Evolutionary conservation across 2,888 invertebrate genomes (phyloP), one percentile per base, ranked within the genome.

Genomic region (Antitype chi): DNA sequence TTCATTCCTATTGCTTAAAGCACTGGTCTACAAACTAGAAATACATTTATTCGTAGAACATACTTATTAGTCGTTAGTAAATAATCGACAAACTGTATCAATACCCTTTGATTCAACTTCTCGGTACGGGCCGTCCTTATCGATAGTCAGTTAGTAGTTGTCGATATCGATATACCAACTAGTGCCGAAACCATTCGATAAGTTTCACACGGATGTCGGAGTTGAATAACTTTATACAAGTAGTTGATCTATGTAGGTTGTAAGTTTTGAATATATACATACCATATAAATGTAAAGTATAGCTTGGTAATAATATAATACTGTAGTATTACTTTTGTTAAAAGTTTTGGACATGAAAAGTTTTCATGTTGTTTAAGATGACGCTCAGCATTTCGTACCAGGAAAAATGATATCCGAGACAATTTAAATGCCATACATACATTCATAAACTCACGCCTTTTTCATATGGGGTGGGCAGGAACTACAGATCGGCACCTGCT

Each of bases 31-130:
- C 15, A 63, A 63, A 62, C 68, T 57, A 63, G 4, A 49, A 69
- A 77, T 57, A 76, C 59, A 52, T 76, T 15, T 55, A 62, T 80
- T 67, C 82, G n/a, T n/a, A 15, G 7, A 57, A 60, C 73, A 70
- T 47, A 73, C 49, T 64, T 57, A 38, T 52, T 60, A 70, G 28
- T 62, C 57, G 55, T 67, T 70, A 68, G 67, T 69, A 66, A 80
- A 69, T 74, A 70, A 74, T 74, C 63, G 64, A 60, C 28, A 74
- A 68, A 71, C 75, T 75, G 60, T 85, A 72, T 74, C 47, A 47
- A 76, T 82, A 71, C 72, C 55, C 76, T 85, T 85, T 85, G 79
- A 82, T 66, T 73, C 70, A 75, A 85, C 60, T 72, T 77, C 66
- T 32, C 71, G 53, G 63, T 59, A 32, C 47, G 59, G 69, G 55